These are phyloP conservation scores for Scelioninae gen. 2 DNA, from an alignment of 2,888 invertebrate genomes.

Conservation along the genomic window DNA sequence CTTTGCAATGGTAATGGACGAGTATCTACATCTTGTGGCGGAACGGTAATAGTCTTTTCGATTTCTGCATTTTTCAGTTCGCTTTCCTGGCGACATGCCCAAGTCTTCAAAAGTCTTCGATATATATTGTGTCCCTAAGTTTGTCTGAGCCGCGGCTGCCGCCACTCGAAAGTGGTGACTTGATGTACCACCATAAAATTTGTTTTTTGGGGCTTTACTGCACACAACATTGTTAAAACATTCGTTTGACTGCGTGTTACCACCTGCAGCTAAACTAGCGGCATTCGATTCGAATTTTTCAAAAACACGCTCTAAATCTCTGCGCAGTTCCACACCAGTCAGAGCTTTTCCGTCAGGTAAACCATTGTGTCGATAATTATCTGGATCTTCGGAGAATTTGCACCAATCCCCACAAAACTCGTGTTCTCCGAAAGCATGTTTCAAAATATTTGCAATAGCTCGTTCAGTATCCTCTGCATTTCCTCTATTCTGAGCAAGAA, in stretches of 20 bases:
- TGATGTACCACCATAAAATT: slow-evolving; percentile 34
- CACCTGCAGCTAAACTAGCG: slow-evolving; percentile 42
- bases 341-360: slow-evolving; percentile 34
- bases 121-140: slow-evolving; percentile 14
- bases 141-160: slow-evolving; percentile 37
- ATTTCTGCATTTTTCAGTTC: slow-evolving; percentile 9
- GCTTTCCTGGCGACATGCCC: slow-evolving; percentile 1
- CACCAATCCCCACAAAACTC: slow-evolving; percentile 60
- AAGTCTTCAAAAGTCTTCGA: slow-evolving; percentile 4
- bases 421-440: slow-evolving; percentile 59
- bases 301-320: slow-evolving; percentile 43
- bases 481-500: slow-evolving; percentile 46
- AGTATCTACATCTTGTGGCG: too few relatives aligned
- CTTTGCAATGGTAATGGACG: too few relatives aligned
- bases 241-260: slow-evolving; percentile 51
- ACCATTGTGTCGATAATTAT: slow-evolving; percentile 43
- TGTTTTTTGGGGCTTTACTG: slow-evolving; percentile 54
- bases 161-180: slow-evolving; percentile 36
- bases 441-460: slow-evolving; percentile 56
- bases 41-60: slow-evolving; percentile 33
- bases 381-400: slow-evolving; percentile 43
- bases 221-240: slow-evolving; percentile 51
- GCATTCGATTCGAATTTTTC: slow-evolving; percentile 47
- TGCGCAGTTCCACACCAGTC: slow-evolving; percentile 37
- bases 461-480: slow-evolving; percentile 34